These are phyloP conservation scores for Drosophila ficusphila DNA, from an alignment of 1,140 invertebrate genomes.

Conservation along the genomic window DNA sequence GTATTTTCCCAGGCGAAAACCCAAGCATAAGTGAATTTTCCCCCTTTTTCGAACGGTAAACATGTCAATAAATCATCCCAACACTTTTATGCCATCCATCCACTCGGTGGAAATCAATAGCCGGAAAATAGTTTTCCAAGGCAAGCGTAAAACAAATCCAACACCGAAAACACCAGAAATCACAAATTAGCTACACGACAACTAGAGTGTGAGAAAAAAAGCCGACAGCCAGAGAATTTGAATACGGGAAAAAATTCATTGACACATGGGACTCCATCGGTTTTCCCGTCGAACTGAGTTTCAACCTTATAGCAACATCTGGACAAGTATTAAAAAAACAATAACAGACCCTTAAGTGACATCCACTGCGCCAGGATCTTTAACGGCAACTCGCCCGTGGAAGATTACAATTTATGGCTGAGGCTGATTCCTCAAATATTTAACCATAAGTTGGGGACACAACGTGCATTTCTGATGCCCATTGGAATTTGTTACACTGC, in stretches of 20 bases:
- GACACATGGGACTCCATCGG: constrained; percentile 56
- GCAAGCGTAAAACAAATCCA: constrained; percentile 73
- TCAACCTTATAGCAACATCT: constrained; percentile 57
- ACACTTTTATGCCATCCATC: constrained; percentile 63
- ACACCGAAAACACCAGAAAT: constrained; percentile 75
- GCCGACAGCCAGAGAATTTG: constrained; percentile 39
- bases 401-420: constrained; percentile 69
- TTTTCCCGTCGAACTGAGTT: constrained; percentile 8
- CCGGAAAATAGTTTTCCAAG: constrained; percentile 74
- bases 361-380: constrained; percentile 60
- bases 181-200: constrained; percentile 76
- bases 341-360: constrained; percentile 47
- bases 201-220: constrained; percentile 63
- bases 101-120: constrained; percentile 63
- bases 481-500: constrained; percentile 67
- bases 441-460: constrained; percentile 52
- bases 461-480: constrained; percentile 52
- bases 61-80: constrained; percentile 67
- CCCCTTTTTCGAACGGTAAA: constrained; percentile 21
- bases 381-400: constrained; percentile 49
- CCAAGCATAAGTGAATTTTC: neutral
- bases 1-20: constrained; percentile 9
- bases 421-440: constrained; percentile 49
- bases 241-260: constrained; percentile 62
- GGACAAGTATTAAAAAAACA: constrained; percentile 63